These are phyloP conservation scores for Eurypyga helias DNA, from an alignment of 2,113 vertebrate species.

Conservation along the genomic window DNA sequence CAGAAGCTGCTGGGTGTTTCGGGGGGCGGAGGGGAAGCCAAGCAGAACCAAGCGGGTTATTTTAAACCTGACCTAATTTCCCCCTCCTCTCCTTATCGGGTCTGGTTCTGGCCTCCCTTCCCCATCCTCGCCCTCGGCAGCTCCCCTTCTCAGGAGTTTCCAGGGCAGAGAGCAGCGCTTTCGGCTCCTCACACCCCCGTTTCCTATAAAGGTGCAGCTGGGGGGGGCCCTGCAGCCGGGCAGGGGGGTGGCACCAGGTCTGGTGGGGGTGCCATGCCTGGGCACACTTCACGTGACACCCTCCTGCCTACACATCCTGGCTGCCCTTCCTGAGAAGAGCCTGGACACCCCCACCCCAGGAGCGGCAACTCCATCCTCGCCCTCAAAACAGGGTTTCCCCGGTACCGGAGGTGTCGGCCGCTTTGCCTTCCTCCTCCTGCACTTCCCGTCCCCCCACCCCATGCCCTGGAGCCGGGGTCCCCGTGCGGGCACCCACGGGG, in stretches of 20 bases:
- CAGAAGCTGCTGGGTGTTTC: constrained; percentile 71
- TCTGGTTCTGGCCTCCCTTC: background rate
- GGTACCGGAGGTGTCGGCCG: fast-evolving
- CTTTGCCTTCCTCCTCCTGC: background rate
- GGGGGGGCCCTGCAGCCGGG: background rate
- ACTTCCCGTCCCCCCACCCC: fast-evolving
- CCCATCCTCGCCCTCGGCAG: background rate
- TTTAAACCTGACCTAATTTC: constrained; percentile 76
- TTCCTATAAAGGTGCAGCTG: background rate
- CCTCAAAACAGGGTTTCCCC: background rate
- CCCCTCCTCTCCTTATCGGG: background rate
- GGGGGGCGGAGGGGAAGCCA: constrained; percentile 62
- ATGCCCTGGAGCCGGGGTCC: background rate
- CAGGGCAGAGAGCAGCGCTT: background rate
- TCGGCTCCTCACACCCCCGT: fast-evolving
- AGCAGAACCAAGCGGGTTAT: constrained; percentile 79
- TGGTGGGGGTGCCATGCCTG: background rate
- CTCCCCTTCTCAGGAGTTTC: background rate
- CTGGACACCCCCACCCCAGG: background rate
- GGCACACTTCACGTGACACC: background rate
- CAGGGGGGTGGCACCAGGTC: background rate
- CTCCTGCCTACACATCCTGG: background rate
- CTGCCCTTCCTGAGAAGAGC: background rate
- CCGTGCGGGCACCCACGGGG: background rate
- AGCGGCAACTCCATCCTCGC: background rate